Percentiles rank a stretch among this genome's conserved stretches.
phyloP scores from a whole-genome alignment of 2,797 vertebrate genomes.

The Limosa lapponica region DNA sequence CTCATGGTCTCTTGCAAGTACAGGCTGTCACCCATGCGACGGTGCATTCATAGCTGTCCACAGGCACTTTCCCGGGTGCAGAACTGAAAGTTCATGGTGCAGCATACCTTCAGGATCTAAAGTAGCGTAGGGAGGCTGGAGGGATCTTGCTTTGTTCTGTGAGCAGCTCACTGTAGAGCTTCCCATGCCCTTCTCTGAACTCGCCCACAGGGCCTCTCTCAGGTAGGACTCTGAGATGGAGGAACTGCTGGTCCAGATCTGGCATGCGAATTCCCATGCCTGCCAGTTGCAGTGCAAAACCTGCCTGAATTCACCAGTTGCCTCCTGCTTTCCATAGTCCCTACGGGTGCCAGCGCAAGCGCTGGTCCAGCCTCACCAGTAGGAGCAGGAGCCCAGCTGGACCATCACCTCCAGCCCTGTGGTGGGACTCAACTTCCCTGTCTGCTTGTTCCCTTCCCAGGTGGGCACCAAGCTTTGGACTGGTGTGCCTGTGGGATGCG shows the following conservation, averaged over 20 bases:
- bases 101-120: background rate
- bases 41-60: background rate
- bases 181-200: background rate
- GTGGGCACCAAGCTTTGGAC: background rate
- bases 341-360: background rate
- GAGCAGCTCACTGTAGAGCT: background rate
- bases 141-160: background rate
- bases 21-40: background rate
- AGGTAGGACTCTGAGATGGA: background rate
- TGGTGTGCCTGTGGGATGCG: background rate
- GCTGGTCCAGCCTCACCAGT: background rate
- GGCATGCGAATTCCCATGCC: accelerated
- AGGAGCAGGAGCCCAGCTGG: background rate
- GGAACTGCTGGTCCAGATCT: background rate
- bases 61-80: background rate
- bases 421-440: background rate
- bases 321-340: background rate
- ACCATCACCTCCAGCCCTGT: background rate
- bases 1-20: background rate
- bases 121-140: background rate
- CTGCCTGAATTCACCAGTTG: background rate
- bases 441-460: background rate
- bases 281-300: background rate
- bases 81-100: background rate
- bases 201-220: background rate